Base-by-base conservation (phyloP, 2,888 invertebrate species). In the Stenurella melanura region DNA sequence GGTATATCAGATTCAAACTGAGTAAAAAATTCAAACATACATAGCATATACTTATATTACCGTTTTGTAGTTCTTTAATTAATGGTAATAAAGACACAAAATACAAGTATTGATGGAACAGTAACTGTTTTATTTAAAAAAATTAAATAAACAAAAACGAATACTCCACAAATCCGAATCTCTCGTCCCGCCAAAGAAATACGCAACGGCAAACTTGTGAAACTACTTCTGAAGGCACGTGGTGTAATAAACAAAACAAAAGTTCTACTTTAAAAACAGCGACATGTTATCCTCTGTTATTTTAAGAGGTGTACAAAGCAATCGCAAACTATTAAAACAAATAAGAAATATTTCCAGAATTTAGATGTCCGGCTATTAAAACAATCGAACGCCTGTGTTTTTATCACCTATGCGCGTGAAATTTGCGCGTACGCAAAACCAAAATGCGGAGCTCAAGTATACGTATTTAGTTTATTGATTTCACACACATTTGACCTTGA, bases 401-500 rank as follows among this genome's bases (percentile, higher is more conserved):
- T 69, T 69, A 68, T 54, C 26, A 19, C 7, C 38, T 50, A 12
- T 30, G 69, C 69, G 30, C 69, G 69, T 18, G 11, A 17, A 18
- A 17, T 30, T 61, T 78, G 78, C 75, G 74, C 74, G 63, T 77
- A 74, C 56, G 68, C 73, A 75, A 69, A 70, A 64, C 30, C 66
- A 66, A 74, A 74, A 73, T 72, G 69, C 76, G 58, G 68, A 60
- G 57, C 34, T 70, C 19, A 15, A 30, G 12, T 15, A 18, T 74
- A 74, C 73, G 75, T 74, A 73, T 81, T 83, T 76, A 69, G 76
- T 77, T 78, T 85, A 85, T 85, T 83, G 85, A 85, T 85, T 82
- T 67, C 80, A 76, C 81, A 79, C 74, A 76, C 69, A 57, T 61
- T 72, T 82, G 86, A 86, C 88, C 88, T 88, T 88, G 87, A 87